phyloP scores from a whole-genome alignment of 2,113 vertebrate genomes.

The Notiomystis cincta region DNA sequence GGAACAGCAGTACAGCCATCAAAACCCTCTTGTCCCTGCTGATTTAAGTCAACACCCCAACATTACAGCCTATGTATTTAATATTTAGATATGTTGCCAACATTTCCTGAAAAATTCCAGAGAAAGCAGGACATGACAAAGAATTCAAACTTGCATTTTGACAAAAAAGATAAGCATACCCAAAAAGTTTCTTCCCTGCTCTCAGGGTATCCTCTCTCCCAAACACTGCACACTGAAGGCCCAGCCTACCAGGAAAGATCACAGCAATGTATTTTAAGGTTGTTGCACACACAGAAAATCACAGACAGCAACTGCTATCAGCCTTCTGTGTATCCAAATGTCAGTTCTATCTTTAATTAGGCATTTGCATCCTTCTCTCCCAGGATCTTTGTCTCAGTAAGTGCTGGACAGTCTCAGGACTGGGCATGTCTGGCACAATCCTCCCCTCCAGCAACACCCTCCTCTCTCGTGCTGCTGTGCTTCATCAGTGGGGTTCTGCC shows the following conservation, averaged over 20 bases:
- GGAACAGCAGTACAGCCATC: not conserved
- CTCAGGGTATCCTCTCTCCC: not conserved
- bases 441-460: not conserved
- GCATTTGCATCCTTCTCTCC: not conserved
- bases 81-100: not conserved
- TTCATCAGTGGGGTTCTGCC: not conserved
- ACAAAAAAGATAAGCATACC: not conserved
- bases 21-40: not conserved
- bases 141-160: not conserved
- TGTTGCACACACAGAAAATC: not conserved
- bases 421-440: not conserved
- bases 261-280: not conserved
- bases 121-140: not conserved
- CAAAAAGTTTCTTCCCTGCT: not conserved
- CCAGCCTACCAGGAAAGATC: not conserved
- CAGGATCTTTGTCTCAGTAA: not conserved
- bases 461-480: not conserved
- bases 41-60: rapidly evolving
- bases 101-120: not conserved
- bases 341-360: not conserved
- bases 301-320: not conserved
- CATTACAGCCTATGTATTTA: not conserved
- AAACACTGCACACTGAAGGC: not conserved
- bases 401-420: not conserved
- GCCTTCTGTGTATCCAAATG: not conserved